Conservation (phyloP, 2,113 vertebrate species). For the Coptodon bakossiorum region DNA sequence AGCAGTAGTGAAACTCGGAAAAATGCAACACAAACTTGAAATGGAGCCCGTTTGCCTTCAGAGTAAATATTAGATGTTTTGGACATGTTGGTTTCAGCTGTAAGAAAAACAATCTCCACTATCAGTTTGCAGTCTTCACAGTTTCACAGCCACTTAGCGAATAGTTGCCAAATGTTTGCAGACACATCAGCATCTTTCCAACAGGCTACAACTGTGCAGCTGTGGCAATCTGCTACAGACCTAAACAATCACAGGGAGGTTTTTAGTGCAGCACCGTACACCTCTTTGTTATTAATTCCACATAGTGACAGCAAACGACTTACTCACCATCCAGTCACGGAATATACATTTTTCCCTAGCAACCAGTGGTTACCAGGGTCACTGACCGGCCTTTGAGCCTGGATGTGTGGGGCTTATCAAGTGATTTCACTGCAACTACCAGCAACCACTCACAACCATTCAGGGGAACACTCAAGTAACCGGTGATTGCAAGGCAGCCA, state of each 20-base stretch:
- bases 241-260: background rate
- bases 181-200: background rate
- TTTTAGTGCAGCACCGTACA: background rate
- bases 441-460: background rate
- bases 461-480: background rate
- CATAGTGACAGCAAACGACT: background rate
- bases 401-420: background rate
- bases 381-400: background rate
- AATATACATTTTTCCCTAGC: background rate
- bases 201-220: background rate
- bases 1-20: background rate
- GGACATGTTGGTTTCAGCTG: background rate
- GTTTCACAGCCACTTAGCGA: background rate
- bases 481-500: background rate
- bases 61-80: background rate
- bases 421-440: background rate
- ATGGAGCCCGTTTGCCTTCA: background rate
- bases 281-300: background rate
- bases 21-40: background rate
- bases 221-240: background rate
- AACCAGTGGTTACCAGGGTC: background rate
- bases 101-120: background rate
- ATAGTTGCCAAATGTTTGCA: background rate
- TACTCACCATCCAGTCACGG: background rate
- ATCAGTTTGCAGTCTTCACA: background rate